Evolutionary conservation across 2,113 vertebrate genomes (phyloP).

Genomic region (Coryphaenoides rupestris): DNA sequence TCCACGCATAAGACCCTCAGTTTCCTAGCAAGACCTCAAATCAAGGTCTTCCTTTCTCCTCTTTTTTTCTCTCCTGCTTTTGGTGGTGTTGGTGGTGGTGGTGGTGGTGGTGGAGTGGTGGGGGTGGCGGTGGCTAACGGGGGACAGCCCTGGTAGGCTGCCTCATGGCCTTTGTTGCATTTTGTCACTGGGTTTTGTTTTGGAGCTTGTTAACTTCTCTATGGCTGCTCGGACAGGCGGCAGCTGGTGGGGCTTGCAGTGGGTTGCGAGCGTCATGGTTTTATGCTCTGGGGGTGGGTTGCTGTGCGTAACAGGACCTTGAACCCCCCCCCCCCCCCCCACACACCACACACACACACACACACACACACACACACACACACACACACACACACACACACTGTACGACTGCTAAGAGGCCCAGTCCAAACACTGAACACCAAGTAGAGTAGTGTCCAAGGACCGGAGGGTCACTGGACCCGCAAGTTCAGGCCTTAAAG

Average conservation of each 20-base stretch:
- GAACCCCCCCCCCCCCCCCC: constrained; percentile 28
- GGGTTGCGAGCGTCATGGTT: constrained; percentile 63
- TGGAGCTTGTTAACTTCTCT: constrained; percentile 74
- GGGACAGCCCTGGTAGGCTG: constrained; percentile 63
- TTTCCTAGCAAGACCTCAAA: constrained; percentile 77
- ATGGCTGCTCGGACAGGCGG: constrained; percentile 59
- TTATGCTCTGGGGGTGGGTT: constrained; percentile 39
- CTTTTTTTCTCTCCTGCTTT: constrained; percentile 46
- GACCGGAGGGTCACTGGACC: not conserved
- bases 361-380: no score
- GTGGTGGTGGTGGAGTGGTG: constrained; percentile 53
- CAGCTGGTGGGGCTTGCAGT: constrained; percentile 68
- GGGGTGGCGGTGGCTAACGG: constrained; percentile 47
- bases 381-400: not conserved
- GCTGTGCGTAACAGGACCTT: constrained; percentile 46
- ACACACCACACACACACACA: constrained; percentile 27
- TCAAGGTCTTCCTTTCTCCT: constrained; percentile 67
- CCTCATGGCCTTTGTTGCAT: constrained; percentile 65
- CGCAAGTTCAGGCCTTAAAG: no score
- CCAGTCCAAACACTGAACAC: not conserved
- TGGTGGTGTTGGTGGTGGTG: constrained; percentile 61
- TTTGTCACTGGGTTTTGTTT: constrained; percentile 68
- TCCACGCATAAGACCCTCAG: constrained; percentile 78
- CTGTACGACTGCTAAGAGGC: no score
- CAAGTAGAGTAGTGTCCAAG: constrained; percentile 4